Conservation (phyloP, 1,140 invertebrate species). For the Bombyx mori region DNA sequence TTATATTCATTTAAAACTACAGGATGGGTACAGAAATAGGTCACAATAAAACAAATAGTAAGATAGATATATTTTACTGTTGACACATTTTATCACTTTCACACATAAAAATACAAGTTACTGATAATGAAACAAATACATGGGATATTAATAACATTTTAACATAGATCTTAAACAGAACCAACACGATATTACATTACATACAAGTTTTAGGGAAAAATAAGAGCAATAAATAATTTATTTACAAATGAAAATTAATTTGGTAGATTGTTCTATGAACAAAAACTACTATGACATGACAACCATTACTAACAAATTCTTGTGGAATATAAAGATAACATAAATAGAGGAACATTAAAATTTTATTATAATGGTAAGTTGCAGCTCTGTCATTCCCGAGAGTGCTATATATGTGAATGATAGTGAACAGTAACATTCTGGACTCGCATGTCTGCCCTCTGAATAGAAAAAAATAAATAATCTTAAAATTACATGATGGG, state of each 20-base stretch:
- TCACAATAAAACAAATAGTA: slow-evolving; percentile 33
- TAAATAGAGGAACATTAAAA: slow-evolving; percentile 8
- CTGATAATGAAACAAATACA: slow-evolving; percentile 61
- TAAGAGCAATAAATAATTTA: slow-evolving; percentile 56
- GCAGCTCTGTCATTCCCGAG: not conserved
- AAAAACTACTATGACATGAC: slow-evolving; percentile 2
- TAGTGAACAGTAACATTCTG: too few relatives aligned
- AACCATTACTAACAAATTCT: not conserved
- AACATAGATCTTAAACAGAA: slow-evolving; percentile 55
- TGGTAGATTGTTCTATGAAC: slow-evolving; percentile 14
- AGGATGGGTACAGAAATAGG: not conserved
- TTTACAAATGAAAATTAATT: slow-evolving; percentile 35
- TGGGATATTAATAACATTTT: slow-evolving; percentile 60
- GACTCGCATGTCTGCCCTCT: too few relatives aligned
- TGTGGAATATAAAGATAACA: not conserved
- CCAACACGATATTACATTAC: slow-evolving; percentile 42
- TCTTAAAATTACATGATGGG: too few relatives aligned
- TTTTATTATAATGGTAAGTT: not conserved
- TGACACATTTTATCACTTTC: slow-evolving; percentile 63
- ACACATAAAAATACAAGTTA: slow-evolving; percentile 68
- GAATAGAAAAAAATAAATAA: too few relatives aligned
- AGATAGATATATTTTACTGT: slow-evolving; percentile 20
- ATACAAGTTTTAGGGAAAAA: slow-evolving; percentile 27
- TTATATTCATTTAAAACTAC: not conserved
- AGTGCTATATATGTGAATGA: too few relatives aligned